Evolutionary conservation across 2,113 vertebrate species (phyloP), one percentile per base, ranked within the genome.

Genomic region (Parotia lawesii): DNA sequence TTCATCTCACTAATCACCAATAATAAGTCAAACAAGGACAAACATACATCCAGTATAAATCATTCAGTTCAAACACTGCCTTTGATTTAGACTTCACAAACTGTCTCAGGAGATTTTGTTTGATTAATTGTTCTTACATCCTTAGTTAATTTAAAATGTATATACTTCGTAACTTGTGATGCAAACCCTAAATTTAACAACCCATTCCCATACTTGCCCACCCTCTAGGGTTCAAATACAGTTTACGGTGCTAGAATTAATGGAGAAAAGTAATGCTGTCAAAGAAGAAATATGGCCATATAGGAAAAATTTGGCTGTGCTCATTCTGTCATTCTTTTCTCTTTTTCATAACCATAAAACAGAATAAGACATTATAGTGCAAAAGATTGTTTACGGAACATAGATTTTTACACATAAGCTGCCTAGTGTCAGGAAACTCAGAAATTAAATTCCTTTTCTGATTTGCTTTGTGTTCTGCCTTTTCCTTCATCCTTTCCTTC

Each of bases 291-390:
- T 77, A 40, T 0, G 3, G 28, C 28, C 44, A 53, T 40, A 51
- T 53, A 84, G 22, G 28, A 40, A 12, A 84, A 84, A 92, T 31
- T 57, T 77, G 29, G 6, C 51, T 86, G 79, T 90, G 42, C 72
- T 86, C 56, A 84, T 88, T 94, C 69, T 89, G 90, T 90, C 72
- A 92, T 74, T 86, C n/a, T 79, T 54, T 81, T 81, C 37, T 66
- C 33, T 69, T 62, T 70, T 78, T 40, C 15, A 37, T 62, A 75
- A 47, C 15, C 44, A 51, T 88, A 88, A 83, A 93, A 66, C 38
- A 77, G 19, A 51, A n/a, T 71, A 96, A 93, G 56, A 60, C 60
- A 80, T 73, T 80, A 47, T 7, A 44, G 29, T 73, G 58, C 3
- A 58, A 92, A 85, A 91, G 11, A 74, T 13, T 79, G 62, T 61